phyloP scores from a whole-genome alignment of 2,888 invertebrate species.

The Acholoe squamosa region DNA sequence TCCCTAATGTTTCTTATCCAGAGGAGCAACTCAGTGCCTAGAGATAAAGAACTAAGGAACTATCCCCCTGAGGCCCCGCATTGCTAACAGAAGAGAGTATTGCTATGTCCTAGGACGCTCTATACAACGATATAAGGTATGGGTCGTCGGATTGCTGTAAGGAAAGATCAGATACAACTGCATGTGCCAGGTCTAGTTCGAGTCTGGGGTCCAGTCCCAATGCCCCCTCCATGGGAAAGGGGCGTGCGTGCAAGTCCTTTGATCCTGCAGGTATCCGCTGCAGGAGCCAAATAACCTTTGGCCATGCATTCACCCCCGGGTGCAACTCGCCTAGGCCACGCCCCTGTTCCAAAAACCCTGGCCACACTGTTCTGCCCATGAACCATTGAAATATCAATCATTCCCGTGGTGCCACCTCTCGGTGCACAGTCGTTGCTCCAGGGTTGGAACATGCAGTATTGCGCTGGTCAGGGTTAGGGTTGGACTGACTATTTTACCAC shows the following conservation, averaged over 20 bases:
- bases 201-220: not conserved
- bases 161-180: too few species aligned
- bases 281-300: not conserved
- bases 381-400: not conserved
- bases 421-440: not conserved
- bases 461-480: not conserved
- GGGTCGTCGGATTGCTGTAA: too few species aligned
- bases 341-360: not conserved
- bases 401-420: not conserved
- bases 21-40: too few species aligned
- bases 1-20: too few species aligned
- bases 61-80: too few species aligned
- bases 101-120: too few species aligned
- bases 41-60: too few species aligned
- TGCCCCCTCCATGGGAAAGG: not conserved
- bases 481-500: too few species aligned
- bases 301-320: not conserved
- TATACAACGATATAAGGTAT: too few species aligned
- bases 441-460: not conserved
- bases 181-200: too few species aligned
- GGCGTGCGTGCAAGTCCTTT: not conserved
- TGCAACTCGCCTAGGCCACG: not conserved
- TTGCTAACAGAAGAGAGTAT: too few species aligned
- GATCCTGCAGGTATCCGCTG: constrained; percentile 1
- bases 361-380: not conserved